Evolutionary conservation across 2,113 vertebrate species (phyloP), one percentile per base, ranked within the genome.

Genomic region (Abramis brama): DNA sequence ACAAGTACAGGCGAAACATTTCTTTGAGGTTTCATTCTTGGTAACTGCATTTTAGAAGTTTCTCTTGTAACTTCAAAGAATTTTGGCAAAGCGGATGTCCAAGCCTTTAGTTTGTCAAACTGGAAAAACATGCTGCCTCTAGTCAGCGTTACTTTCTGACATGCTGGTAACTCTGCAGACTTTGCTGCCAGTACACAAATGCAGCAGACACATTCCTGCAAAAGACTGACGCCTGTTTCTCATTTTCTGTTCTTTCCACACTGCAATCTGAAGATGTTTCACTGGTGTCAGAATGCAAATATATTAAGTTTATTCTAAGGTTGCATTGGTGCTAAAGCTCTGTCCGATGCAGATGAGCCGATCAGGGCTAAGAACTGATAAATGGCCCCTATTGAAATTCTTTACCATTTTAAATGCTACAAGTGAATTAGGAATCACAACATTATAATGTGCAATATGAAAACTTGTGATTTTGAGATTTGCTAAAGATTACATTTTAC

Each of bases 231-330:
- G 21, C 36, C 30, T 78, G 23, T 45, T 39, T 87, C 25, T 73
- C 17, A 84, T 62, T 86, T 39, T 19, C 30, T 81, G 36, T 82
- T 87, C 83, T 85, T 71, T 74, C 73, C 66, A 45, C 77, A 64
- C 36, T 66, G 17, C 76, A 33, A 55, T 78, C 59, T 82, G 75
- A 55, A 77, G 68, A 57, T 52, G 45, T 60, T 76, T 50, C 74
- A 76, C 73, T 62, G 43, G 73, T 85, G 82, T 85, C 50, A 81
- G 59, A 84, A 45, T 50, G 36, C 85, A 82, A 81, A 50, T 84
- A 52, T 6, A 0, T 23, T 4, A 10, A 23, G 39, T 73, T 73
- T 74, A 13, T 74, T 74, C 10, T 75, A 75, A n/a, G 23, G 43
- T 27, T 75, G n/a, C 39, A 4, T 6, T 47, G 6, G 10, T 15